Evolutionary conservation across 30 jellyfish, hydroid and myxozoan genomes (phyloP).

Genomic region (Aurelia aurita complex sp. Pacific): DNA sequence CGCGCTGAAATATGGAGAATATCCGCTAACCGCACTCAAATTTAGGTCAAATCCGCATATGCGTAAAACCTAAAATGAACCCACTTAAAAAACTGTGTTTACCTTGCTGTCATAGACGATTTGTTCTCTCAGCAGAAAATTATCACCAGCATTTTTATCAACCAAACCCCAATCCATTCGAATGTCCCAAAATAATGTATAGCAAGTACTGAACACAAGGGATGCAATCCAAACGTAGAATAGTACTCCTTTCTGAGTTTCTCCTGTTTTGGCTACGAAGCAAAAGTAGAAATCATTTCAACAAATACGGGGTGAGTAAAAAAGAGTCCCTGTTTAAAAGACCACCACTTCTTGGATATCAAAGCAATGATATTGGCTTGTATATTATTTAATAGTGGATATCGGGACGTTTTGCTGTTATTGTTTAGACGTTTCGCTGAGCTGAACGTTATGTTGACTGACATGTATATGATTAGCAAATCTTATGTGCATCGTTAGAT

Average conservation of each 20-base stretch:
- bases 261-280: constrained; percentile 55
- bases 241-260: constrained; percentile 65
- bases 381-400: background rate
- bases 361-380: background rate
- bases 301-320: background rate
- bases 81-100: background rate
- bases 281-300: background rate
- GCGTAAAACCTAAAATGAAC: too few species aligned
- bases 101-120: constrained; percentile 94
- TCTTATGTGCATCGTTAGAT: too few species aligned
- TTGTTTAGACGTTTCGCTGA: background rate
- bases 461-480: too few species aligned
- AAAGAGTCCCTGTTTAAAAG: too few species aligned
- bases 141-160: constrained; percentile 94
- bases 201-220: constrained; percentile 83
- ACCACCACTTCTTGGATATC: too few species aligned
- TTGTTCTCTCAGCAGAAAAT: constrained; percentile 84
- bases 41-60: too few species aligned
- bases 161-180: constrained; percentile 99
- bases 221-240: constrained; percentile 85
- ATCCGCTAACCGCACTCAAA: too few species aligned
- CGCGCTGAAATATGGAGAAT: too few species aligned
- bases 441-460: too few species aligned
- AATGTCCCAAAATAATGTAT: constrained; percentile 95
- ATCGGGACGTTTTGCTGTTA: background rate